Evolutionary conservation across 2,113 vertebrate genomes (phyloP).

Genomic region (Corvus hawaiiensis): DNA sequence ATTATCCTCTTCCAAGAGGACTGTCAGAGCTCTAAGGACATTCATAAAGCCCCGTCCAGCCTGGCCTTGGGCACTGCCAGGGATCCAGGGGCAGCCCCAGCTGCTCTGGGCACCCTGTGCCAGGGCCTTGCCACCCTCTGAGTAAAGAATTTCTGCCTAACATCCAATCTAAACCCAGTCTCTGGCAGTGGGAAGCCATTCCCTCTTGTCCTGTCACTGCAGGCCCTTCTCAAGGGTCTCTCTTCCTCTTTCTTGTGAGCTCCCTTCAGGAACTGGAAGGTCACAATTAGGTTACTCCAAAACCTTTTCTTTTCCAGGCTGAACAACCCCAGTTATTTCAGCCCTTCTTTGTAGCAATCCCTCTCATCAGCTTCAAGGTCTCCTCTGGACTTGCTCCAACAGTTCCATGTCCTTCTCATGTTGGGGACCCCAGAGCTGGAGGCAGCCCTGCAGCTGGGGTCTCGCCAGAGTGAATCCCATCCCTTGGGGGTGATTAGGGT

Average conservation of each 20-base stretch:
- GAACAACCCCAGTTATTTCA: not conserved
- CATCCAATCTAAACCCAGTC: not conserved
- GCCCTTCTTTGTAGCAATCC: not conserved
- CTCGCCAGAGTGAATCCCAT: not conserved
- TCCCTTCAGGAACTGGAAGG: not conserved
- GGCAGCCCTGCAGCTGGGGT: not conserved
- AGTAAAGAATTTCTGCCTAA: not conserved
- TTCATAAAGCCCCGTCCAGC: fast-evolving
- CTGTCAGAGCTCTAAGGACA: not conserved
- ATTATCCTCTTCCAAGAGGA: not conserved
- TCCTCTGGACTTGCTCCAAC: not conserved
- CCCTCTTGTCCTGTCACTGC: not conserved
- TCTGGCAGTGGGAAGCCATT: not conserved
- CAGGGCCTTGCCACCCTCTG: fast-evolving
- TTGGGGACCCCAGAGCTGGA: not conserved
- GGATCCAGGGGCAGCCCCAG: not conserved
- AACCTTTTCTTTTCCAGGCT: not conserved
- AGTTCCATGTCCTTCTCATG: not conserved
- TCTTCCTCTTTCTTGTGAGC: too few relatives aligned
- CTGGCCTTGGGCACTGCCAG: not conserved
- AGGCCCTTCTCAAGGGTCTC: not conserved
- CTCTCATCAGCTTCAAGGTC: fast-evolving
- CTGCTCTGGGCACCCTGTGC: not conserved
- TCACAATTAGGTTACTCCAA: not conserved
- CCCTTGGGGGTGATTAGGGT: not conserved